Evolutionary conservation across 2,888 invertebrate genomes (phyloP), one percentile per base, ranked within the genome.

Genomic region (Cecidostiba fungosa): DNA sequence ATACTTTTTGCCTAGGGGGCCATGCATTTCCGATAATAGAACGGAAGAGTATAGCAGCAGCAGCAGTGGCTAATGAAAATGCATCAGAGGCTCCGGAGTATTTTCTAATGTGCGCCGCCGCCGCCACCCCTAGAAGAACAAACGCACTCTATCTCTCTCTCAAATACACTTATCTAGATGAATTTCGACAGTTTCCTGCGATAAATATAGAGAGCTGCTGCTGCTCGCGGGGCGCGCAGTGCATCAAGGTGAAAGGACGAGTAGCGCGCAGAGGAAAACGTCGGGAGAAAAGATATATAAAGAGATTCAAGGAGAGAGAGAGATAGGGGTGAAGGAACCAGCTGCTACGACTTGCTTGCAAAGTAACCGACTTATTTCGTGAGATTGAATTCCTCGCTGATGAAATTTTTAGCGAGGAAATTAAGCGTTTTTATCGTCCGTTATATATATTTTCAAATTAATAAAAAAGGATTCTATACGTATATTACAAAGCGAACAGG

Each of bases 101-200:
- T 76, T 77, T 80, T 85, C 76, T 77, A 85, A 77, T 77, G 77
- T 74, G 43, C 23, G 39, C 72, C 39, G 36, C 36, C 23, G 39
- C 72, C 39, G 36, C 36, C 84, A 32, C 43, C 12, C 10, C 12
- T 39, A 59, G 50, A 66, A 66, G 66, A 47, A 76, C 62, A 70
- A 76, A 76, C 36, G 70, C 47, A 43, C 69, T 77, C 43, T 76
- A 36, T 12, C 5, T 59, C 32, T 77, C 72, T 83, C 77, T 76
- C 43, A 77, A 79, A 84, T 59, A 80, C 76, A 80, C 80, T 80
- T 80, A 84, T 80, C 84, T 76, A 85, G 80, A 80, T 80, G 77
- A 85, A 85, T 80, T 85, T 85, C 70, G 84, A 84, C 84, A 79
- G 79, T 84, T 84, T 62, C 36, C 77, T 36, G 59, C 39, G 72